phyloP scores from a whole-genome alignment of 2,888 invertebrate genomes.

The Sympetrum striolatum region DNA sequence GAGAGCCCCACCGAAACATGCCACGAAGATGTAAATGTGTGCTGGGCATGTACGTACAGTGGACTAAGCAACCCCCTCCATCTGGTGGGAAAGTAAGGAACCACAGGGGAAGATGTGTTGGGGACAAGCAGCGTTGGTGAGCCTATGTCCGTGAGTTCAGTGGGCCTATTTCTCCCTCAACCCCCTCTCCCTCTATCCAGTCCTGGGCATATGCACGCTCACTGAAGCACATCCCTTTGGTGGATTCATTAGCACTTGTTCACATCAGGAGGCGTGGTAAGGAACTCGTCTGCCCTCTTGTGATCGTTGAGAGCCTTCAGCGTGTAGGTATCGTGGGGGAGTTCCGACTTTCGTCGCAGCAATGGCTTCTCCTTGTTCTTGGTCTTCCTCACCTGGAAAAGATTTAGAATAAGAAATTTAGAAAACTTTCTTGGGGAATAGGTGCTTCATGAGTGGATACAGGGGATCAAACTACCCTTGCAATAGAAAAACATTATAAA shows the following conservation, averaged over 20 bases:
- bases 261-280: slow-evolving; percentile 83
- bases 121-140: background rate
- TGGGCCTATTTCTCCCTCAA: background rate
- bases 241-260: slow-evolving; percentile 75
- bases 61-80: background rate
- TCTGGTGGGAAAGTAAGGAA: background rate
- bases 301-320: slow-evolving; percentile 91
- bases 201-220: background rate
- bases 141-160: background rate
- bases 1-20: background rate
- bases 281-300: slow-evolving; percentile 90
- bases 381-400: slow-evolving; percentile 66
- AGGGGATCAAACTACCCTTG: too few relatives aligned
- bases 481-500: too few relatives aligned
- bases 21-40: background rate
- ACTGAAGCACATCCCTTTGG: background rate
- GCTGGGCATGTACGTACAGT: background rate
- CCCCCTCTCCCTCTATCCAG: background rate
- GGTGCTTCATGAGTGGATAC: too few relatives aligned
- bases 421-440: too few relatives aligned
- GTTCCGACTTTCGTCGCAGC: slow-evolving; percentile 91
- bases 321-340: slow-evolving; percentile 92
- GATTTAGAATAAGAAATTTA: slow-evolving; percentile 35
- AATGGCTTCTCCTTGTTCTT: slow-evolving; percentile 85
- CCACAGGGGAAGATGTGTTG: background rate